These are phyloP conservation scores for Drosophila longiperda DNA, from an alignment of 2,888 invertebrate species.

Conservation along the genomic window DNA sequence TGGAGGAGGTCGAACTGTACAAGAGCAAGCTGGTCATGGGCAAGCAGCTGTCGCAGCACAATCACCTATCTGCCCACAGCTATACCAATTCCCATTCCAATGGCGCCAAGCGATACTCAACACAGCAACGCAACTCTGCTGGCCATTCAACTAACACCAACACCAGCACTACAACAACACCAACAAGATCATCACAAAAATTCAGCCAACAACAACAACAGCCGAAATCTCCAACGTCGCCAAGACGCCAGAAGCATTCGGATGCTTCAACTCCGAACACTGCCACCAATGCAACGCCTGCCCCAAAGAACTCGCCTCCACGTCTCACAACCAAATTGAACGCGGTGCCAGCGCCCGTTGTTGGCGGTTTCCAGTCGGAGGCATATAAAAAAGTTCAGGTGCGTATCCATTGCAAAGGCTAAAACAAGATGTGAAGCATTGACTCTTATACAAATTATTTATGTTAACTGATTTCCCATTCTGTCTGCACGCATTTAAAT, in stretches of 20 bases:
- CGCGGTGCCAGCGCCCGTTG: conserved; percentile 48
- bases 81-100: conserved; percentile 14
- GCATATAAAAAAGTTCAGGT: conserved; percentile 78
- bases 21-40: conserved; percentile 81
- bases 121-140: conserved; percentile 43
- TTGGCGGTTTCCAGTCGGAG: conserved; percentile 64
- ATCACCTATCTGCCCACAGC: conserved; percentile 48
- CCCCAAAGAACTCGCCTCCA: conserved; percentile 39
- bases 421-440: background rate
- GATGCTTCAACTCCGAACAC: conserved; percentile 40
- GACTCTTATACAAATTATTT: background rate
- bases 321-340: conserved; percentile 47
- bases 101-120: conserved; percentile 3
- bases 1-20: conserved; percentile 83
- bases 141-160: conserved; percentile 31
- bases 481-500: background rate
- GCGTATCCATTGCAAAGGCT: conserved; percentile 24
- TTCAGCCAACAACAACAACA: conserved; percentile 27
- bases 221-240: conserved; percentile 41
- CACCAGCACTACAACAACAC: conserved; percentile 5
- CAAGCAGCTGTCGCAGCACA: conserved; percentile 74
- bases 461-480: background rate
- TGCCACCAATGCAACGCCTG: conserved; percentile 26
- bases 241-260: conserved; percentile 33
- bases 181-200: conserved; percentile 3